These are phyloP conservation scores for Mesorhabditis sp. DNA, from an alignment of 2,888 invertebrate genomes.

Conservation along the genomic window DNA sequence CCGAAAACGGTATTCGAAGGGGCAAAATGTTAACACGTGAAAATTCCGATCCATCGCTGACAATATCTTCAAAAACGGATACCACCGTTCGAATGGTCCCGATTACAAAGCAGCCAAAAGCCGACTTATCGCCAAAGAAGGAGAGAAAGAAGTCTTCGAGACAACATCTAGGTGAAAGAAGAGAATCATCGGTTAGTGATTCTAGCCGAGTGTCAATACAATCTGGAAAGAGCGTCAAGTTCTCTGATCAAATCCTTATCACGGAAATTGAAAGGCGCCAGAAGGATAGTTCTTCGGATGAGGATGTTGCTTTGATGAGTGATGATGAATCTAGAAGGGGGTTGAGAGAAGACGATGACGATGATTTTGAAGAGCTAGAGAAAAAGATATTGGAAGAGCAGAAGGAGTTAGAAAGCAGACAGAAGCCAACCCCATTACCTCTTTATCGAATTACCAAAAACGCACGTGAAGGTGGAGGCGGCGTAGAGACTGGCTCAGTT, in stretches of 20 bases:
- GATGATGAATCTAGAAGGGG: constrained; percentile 25
- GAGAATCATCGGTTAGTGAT: constrained; percentile 41
- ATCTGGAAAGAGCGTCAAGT: constrained; percentile 39
- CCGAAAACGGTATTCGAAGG: background rate
- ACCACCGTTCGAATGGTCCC: constrained; percentile 1
- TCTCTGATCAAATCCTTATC: constrained; percentile 37
- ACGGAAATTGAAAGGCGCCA: constrained; percentile 37
- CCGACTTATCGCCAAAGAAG: background rate
- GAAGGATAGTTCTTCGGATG: constrained; percentile 25
- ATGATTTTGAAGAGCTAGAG: constrained; percentile 10
- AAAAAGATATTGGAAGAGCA: constrained; percentile 11
- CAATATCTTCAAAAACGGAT: background rate
- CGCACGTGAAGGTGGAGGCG: constrained; percentile 19
- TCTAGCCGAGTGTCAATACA: constrained; percentile 27
- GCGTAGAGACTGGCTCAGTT: constrained; percentile 24
- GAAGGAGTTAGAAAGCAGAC: constrained; percentile 11
- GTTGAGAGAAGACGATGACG: background rate
- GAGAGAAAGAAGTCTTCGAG: constrained; percentile 9
- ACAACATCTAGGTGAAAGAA: constrained; percentile 27
- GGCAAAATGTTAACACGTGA: background rate
- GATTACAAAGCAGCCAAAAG: background rate
- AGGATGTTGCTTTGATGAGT: constrained; percentile 37
- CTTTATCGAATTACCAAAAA: background rate
- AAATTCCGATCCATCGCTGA: constrained; percentile 4
- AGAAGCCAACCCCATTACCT: constrained; percentile 9